Evolutionary conservation across 2,888 invertebrate species (phyloP).

Genomic region (Tetragonula carbonaria): DNA sequence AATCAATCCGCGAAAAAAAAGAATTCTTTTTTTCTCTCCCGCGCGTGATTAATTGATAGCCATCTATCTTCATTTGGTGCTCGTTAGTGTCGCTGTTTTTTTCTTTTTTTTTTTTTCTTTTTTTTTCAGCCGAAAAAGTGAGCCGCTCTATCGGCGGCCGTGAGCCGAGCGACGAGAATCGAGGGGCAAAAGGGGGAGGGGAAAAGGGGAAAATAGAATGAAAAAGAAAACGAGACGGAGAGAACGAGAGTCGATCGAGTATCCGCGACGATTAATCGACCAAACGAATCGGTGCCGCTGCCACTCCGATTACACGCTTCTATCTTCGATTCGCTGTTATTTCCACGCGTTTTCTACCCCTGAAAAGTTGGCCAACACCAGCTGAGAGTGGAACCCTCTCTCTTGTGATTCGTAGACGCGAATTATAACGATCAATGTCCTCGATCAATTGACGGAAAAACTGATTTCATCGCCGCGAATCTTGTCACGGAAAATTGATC

Average conservation of each 20-base stretch:
- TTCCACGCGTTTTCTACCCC: not conserved
- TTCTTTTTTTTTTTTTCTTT: conserved; percentile 34
- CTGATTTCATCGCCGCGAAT: too few species aligned
- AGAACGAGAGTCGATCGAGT: conserved; percentile 27
- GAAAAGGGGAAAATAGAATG: not conserved
- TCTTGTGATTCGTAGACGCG: not conserved
- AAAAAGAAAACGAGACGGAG: conserved; percentile 19
- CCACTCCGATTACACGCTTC: conserved; percentile 4
- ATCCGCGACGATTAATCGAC: conserved; percentile 40
- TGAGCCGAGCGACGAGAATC: not conserved
- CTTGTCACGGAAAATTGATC: too few species aligned
- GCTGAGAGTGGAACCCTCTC: not conserved
- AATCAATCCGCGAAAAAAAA: conserved; percentile 34
- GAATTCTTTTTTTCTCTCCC: conserved; percentile 28
- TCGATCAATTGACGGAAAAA: too few species aligned
- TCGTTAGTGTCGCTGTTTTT: conserved; percentile 56
- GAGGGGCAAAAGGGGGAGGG: not conserved
- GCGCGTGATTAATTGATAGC: conserved; percentile 63
- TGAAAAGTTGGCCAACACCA: not conserved
- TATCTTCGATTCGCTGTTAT: not conserved
- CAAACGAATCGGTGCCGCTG: conserved; percentile 24
- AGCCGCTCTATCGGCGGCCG: not conserved
- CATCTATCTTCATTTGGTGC: conserved; percentile 66
- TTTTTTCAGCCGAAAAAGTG: conserved; percentile 12
- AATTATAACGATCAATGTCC: not conserved